These are phyloP conservation scores for Caenorhabditis japonica DNA, from an alignment of 2,888 invertebrate genomes.

Conservation along the genomic window DNA sequence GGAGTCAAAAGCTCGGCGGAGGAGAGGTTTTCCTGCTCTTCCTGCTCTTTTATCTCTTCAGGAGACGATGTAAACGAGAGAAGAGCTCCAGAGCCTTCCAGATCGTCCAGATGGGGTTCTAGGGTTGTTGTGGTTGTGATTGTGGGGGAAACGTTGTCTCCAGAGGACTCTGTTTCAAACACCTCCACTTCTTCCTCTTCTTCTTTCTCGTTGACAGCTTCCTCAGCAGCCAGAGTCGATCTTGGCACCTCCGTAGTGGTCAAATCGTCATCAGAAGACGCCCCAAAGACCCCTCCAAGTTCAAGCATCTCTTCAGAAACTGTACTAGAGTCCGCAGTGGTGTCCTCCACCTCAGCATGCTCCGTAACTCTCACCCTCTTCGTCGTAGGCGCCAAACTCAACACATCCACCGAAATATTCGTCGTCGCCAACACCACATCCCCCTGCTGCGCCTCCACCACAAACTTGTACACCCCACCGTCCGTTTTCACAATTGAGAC, in stretches of 20 bases:
- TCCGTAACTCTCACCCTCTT: conserved; percentile 32
- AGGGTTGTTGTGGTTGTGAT: not conserved
- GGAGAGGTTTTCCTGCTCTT: too few relatives aligned
- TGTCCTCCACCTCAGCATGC: conserved; percentile 20
- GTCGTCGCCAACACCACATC: conserved; percentile 44
- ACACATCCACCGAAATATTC: conserved; percentile 60
- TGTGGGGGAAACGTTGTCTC: not conserved
- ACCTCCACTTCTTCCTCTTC: conserved; percentile 11
- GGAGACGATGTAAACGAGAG: not conserved
- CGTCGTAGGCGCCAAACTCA: conserved; percentile 56
- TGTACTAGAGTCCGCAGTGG: not conserved
- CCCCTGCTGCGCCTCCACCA: conserved; percentile 47
- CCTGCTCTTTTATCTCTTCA: too few relatives aligned
- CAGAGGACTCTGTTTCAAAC: conserved; percentile 8
- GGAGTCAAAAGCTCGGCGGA: too few relatives aligned
- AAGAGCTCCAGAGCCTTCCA: conserved; percentile 3
- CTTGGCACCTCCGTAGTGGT: not conserved
- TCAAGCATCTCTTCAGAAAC: too few relatives aligned
- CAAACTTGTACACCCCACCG: conserved; percentile 56
- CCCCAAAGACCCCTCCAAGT: not conserved
- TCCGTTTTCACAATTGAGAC: conserved; percentile 40
- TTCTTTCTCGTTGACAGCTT: not conserved
- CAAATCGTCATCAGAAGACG: conserved; percentile 1
- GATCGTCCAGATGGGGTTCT: conserved; percentile 4
- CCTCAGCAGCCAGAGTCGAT: not conserved